Evolutionary conservation across 2,113 vertebrate species (phyloP), one percentile per base, ranked within the genome.

Genomic region (Elephantulus edwardii): DNA sequence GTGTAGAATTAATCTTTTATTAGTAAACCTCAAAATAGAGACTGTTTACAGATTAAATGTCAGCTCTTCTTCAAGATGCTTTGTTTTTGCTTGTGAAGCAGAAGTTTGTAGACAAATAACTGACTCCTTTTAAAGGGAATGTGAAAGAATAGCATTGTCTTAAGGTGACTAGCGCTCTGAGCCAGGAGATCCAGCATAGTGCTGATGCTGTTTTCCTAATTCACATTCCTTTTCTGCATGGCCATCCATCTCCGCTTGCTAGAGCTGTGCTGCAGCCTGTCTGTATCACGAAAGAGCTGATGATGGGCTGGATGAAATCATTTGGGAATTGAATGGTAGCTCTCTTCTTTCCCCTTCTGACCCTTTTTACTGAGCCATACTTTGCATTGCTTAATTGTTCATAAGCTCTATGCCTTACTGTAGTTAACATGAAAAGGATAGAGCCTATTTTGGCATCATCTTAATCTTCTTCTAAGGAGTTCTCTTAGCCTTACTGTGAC

Each of bases 1-100:
- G 92, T 76, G 56, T 92, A 44, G 88, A 92, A 96, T 96, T 95
- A 88, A 62, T 87, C 6, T 81, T 83, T 84, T 92, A 82, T 95
- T 91, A 48, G 88, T 81, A 46, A 83, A 48, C 95, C 90, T 95
- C 91, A 79, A 75, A 88, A 85, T 62, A 44, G 86, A 54, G n/a
- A 22, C 92, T 12, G 2, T 90, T 93, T 82, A 88, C 54, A 85
- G 83, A 83, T 89, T 66, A 91, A 83, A 86, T 74, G 54, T 80
- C 28, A 77, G 68, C 26, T 79, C 74, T 92, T 93, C 60, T 83
- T 33, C 11, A 46, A 12, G 38, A 46, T 62, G 82, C 75, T 85
- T 58, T 80, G 20, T 66, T 75, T 94, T 89, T 90, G 82, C 91
- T 92, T 78, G 46, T 78, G 68, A 94, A 93, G 90, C 30, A 54